These are phyloP conservation scores for Caiman crocodilus DNA, from an alignment of 2,797 vertebrate genomes.

Conservation along the genomic window DNA sequence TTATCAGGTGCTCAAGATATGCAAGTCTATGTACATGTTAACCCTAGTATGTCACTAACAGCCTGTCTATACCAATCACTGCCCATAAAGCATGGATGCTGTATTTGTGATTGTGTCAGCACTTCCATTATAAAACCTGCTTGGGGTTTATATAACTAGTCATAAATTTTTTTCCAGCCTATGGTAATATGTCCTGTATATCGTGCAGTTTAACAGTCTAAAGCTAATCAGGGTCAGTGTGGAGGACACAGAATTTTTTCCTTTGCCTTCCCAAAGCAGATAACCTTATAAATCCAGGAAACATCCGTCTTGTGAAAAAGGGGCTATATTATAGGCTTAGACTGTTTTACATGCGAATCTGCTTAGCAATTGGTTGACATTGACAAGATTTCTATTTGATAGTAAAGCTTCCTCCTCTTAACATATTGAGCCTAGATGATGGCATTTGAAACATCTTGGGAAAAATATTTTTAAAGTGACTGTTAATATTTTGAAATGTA, in stretches of 20 bases:
- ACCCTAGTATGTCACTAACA: too few species aligned
- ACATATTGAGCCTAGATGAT: background rate
- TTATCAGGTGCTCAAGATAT: too few species aligned
- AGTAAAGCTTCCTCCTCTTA: background rate
- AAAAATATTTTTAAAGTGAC: background rate
- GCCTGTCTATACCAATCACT: background rate
- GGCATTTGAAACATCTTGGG: background rate
- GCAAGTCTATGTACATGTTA: too few species aligned
- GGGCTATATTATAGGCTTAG: background rate
- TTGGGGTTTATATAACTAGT: conserved; percentile 7
- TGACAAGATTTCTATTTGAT: background rate
- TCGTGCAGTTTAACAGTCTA: background rate
- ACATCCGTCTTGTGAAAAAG: background rate
- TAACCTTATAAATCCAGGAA: background rate
- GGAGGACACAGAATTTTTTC: background rate
- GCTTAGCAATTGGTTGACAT: background rate
- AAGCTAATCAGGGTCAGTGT: conserved; percentile 15
- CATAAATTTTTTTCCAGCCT: conserved; percentile 1
- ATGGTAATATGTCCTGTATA: background rate
- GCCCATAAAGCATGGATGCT: background rate
- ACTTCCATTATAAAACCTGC: background rate
- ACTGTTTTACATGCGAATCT: background rate
- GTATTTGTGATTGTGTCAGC: background rate
- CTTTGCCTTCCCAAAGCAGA: background rate
- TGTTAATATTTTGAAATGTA: background rate